Evolutionary conservation across 2,113 vertebrate species (phyloP).

Genomic region (Oostethus manadensis): DNA sequence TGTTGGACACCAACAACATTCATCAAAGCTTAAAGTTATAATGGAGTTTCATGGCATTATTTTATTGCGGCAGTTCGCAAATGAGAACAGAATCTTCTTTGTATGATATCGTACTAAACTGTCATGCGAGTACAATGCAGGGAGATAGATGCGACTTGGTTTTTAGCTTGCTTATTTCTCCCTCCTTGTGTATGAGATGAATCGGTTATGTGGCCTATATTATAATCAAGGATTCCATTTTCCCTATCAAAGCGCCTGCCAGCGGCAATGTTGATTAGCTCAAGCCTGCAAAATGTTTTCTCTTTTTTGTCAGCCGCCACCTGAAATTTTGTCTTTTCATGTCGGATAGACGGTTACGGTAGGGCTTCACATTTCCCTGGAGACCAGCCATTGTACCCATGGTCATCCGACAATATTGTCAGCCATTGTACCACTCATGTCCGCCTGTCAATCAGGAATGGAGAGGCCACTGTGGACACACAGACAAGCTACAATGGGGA

Average conservation of each 20-base stretch:
- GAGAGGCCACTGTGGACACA: conserved; percentile 34
- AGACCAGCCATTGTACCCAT: conserved; percentile 77
- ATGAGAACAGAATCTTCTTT: not conserved
- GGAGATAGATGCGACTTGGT: conserved; percentile 20
- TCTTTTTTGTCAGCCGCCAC: conserved; percentile 73
- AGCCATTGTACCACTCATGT: conserved; percentile 72
- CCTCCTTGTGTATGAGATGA: conserved; percentile 27
- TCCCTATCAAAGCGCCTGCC: conserved; percentile 80
- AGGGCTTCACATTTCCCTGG: conserved; percentile 72
- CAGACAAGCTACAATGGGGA: conserved; percentile 30
- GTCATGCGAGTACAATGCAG: conserved; percentile 10
- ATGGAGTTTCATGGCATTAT: too few species aligned
- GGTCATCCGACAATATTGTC: conserved; percentile 79
- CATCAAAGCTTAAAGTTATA: too few species aligned
- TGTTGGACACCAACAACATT: too few species aligned
- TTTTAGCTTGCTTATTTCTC: conserved; percentile 21
- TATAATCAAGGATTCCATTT: conserved; percentile 73
- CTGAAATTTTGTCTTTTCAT: conserved; percentile 85
- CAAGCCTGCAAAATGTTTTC: conserved; percentile 71
- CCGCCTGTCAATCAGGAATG: conserved; percentile 80
- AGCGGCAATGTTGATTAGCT: conserved; percentile 69
- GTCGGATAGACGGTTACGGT: conserved; percentile 70
- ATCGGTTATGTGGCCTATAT: conserved; percentile 41
- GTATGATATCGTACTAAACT: not conserved
- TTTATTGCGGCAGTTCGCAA: too few species aligned